Evolutionary conservation across 2,888 invertebrate species (phyloP).

Genomic region (Cantharis rustica): DNA sequence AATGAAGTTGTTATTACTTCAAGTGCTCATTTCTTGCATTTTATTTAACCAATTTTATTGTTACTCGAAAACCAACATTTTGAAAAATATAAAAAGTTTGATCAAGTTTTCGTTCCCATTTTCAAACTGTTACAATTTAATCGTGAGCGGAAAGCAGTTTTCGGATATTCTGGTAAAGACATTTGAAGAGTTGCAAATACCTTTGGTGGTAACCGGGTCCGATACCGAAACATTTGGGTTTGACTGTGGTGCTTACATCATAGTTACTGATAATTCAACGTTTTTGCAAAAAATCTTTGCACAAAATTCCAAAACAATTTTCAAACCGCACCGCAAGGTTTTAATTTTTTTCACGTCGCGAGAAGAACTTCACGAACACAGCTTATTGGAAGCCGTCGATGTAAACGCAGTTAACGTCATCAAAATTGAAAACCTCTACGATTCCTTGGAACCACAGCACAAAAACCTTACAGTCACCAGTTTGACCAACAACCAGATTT

Average conservation of each 20-base stretch:
- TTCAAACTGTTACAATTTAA: background rate
- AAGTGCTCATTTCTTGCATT: background rate
- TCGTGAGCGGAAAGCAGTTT: background rate
- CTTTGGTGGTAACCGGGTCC: background rate
- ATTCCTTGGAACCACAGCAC: background rate
- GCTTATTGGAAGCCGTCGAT: background rate
- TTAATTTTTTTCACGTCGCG: background rate
- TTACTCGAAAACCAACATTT: background rate
- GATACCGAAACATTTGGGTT: background rate
- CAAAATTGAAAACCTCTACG: background rate
- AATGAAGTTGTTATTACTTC: background rate
- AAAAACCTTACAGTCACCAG: background rate
- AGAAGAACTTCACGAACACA: background rate
- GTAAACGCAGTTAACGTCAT: background rate
- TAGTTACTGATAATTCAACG: background rate
- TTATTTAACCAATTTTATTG: background rate
- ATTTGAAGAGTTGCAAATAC: background rate
- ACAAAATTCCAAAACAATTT: background rate
- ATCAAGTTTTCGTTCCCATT: background rate
- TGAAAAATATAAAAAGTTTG: background rate
- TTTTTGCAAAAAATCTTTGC: background rate
- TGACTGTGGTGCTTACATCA: background rate
- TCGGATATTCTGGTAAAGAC: too few relatives aligned
- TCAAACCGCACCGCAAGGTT: background rate
- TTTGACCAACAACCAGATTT: background rate